Evolutionary conservation across 2,888 invertebrate species (phyloP).

Genomic region (Macaria notata): DNA sequence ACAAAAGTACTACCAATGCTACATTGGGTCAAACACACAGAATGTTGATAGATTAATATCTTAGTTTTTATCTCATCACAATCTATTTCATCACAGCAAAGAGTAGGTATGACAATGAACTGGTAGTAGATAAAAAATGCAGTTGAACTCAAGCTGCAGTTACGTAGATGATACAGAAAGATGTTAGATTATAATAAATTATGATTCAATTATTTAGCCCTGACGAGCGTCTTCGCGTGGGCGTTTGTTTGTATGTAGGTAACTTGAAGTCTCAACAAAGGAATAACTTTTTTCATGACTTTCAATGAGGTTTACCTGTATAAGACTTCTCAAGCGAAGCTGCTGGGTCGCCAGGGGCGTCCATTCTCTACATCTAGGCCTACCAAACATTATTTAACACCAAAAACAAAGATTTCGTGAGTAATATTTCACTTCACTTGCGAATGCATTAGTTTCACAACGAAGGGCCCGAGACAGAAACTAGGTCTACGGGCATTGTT

Average conservation of each 20-base stretch:
- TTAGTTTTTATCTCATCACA: too few relatives aligned
- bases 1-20: too few relatives aligned
- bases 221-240: conserved; percentile 37
- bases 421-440: background rate
- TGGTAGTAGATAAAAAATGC: background rate
- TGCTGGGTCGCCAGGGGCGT: conserved; percentile 92
- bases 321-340: conserved; percentile 89
- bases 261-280: conserved; percentile 33
- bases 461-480: too few relatives aligned
- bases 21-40: too few relatives aligned
- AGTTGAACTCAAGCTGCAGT: too few relatives aligned
- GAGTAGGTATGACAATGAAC: too few relatives aligned
- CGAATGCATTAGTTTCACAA: background rate
- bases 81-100: too few relatives aligned
- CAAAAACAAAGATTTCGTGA: conserved; percentile 34
- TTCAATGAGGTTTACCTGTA: conserved; percentile 82
- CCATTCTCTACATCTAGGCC: conserved; percentile 89
- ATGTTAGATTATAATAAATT: too few relatives aligned
- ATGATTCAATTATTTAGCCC: too few relatives aligned
- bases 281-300: background rate
- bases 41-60: too few relatives aligned
- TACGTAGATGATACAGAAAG: too few relatives aligned
- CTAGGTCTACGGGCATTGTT: too few relatives aligned
- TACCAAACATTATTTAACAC: conserved; percentile 74
- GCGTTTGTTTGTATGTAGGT: conserved; percentile 60